Base-by-base conservation (phyloP, 2,113 vertebrate genomes). In the Martes martes region DNA sequence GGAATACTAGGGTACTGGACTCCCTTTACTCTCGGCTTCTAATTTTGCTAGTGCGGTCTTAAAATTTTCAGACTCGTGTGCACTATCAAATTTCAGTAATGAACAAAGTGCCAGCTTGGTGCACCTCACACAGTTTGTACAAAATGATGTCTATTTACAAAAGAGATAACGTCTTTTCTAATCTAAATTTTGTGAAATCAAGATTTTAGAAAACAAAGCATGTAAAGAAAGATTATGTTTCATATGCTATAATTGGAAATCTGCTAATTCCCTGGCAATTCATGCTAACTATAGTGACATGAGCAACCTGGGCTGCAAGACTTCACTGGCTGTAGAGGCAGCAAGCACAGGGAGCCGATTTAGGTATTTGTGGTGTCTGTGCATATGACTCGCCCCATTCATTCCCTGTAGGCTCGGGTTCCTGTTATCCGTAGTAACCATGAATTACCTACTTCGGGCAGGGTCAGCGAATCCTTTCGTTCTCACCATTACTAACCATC, bases 121-220 rank as follows among this genome's bases (percentile, higher is more conserved):
- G 10, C 15, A 33, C 8, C 23, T 71, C 50, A 65, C 23, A 65
- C 2, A 15, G 42, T 69, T 87, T 86, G 42, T 55, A 33, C n/a
- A 50, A 84, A 52, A 4, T 78, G 47, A 73, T 26, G 13, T 81
- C 31, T n/a, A 63, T 65, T 87, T 63, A 71, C 19, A 42, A 79
- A 89, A 59, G 10, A 88, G 15, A 33, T 33, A 91, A 55, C 11
- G 13, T 11, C 18, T 69, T 79, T 59, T 81, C 50, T 85, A 63
- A 8, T 39, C 47, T 10, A 76, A 71, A 36, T 45, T 65, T 88
- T 79, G 11, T 88, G 52, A 83, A 90, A 67, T 74, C 31, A 93
- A 50, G 26, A 96, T 89, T 91, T 85, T 42, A 73, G 63, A 89
- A 87, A 88, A 80, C 36, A 89, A 94, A 86, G 16, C 59, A 80